Percentiles rank a stretch among this genome's conserved stretches.
Conservation (phyloP, 2,888 invertebrate species). For the Rhagophthalmus giganteus region DNA sequence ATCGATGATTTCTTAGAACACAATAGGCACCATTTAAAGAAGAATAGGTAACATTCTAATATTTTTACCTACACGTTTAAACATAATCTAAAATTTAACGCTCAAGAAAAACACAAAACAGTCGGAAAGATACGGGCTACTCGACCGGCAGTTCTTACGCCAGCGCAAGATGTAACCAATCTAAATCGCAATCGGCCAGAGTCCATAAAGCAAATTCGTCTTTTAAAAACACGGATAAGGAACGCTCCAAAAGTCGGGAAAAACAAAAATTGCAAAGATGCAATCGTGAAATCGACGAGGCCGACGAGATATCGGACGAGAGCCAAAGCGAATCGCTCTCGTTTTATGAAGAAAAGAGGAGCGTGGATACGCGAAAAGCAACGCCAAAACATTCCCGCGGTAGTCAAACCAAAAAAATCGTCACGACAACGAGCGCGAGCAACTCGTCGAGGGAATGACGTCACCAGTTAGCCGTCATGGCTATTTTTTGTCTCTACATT, state of each 20-base stretch:
- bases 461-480: conserved; percentile 61
- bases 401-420: conserved; percentile 18
- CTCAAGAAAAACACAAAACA: conserved; percentile 51
- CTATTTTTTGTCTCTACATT: conserved; percentile 60
- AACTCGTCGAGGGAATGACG: conserved; percentile 58
- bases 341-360: background rate
- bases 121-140: conserved; percentile 68
- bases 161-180: conserved; percentile 46
- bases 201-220: background rate
- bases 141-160: conserved; percentile 69
- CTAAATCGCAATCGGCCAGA: conserved; percentile 37
- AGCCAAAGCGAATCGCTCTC: conserved; percentile 12
- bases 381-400: conserved; percentile 7
- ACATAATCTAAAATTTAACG: too few species aligned
- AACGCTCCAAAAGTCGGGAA: conserved; percentile 25
- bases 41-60: conserved; percentile 1
- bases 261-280: conserved; percentile 51
- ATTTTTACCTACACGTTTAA: too few species aligned
- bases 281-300: conserved; percentile 41
- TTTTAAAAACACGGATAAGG: conserved; percentile 34
- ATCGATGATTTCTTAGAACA: too few species aligned
- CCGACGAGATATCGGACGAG: conserved; percentile 43
- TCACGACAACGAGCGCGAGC: conserved; percentile 34
- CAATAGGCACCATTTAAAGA: conserved; percentile 25
- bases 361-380: conserved; percentile 10